Base-by-base conservation (phyloP, 2,888 invertebrate genomes). In the Octonoba sinensis region DNA sequence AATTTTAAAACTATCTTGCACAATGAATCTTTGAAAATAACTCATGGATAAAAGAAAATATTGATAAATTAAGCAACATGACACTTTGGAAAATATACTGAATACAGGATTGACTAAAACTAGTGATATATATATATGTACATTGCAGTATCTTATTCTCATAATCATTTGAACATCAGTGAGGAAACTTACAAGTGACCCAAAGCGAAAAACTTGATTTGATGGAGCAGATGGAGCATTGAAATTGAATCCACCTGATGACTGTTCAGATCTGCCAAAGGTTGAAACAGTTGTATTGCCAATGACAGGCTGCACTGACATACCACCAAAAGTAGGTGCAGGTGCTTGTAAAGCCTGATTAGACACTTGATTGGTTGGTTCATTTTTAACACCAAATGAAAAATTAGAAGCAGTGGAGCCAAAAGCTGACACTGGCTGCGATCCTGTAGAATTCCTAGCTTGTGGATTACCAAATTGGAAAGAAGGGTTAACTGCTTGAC, bases 381-480 rank as follows among this genome's bases (percentile, higher is more conserved):
- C 73, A 27, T 16, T 69, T 44, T 81, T 73, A 13, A 54, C 36
- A 16, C 67, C 67, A 65, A 78, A 78, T n/a, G 62, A 16, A 49
- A 81, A 81, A 57, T 56, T 54, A 47, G 51, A 27, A 15, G 36
- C n/a, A 12, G 59, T n/a, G 13, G 73, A 65, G 15, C 69, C 69
- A 69, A 67, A 69, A 1, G 27, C 65, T 20, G 60, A 12, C 11
- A 57, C 27, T 54, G 60, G 3, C 36, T 62, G 62, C 8, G 62
- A 62, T n/a, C 1, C 44, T 1, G 62, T n/a, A 22, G 73, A 20
- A 18, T 51, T 64, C 15, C 16, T 49, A 36, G 79, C 15, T 22
- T 56, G 27, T 27, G 73, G 79, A 27, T 46, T 47, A 20, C 79
- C 79, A 81, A 81, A 81, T 22, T 81, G 79, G 36, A 73, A 81